Percentiles rank a stretch among this genome's conserved stretches.
Conservation (phyloP, 2,113 vertebrate species). For the Tychaedon coryphoeus region DNA sequence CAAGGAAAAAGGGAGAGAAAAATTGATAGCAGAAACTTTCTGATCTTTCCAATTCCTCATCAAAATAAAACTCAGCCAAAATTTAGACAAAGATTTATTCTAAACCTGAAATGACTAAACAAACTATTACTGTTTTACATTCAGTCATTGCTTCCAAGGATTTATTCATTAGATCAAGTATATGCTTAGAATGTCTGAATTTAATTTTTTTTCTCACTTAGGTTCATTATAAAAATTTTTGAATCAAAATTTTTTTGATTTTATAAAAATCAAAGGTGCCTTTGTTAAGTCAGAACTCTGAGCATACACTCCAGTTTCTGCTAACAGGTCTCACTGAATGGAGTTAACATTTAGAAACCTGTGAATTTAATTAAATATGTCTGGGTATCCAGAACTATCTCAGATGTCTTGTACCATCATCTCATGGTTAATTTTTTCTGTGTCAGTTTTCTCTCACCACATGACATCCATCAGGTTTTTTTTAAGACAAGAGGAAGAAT, state of each 20-base stretch:
- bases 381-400: not conserved
- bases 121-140: not conserved
- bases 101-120: not conserved
- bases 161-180: not conserved
- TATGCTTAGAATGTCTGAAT: not conserved
- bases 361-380: not conserved
- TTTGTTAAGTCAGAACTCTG: not conserved
- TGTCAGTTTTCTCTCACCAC: not conserved
- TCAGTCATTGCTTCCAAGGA: not conserved
- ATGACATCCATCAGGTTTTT: not conserved
- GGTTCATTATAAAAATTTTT: no score
- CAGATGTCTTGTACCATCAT: not conserved
- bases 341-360: not conserved
- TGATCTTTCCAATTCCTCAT: not conserved
- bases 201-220: not conserved
- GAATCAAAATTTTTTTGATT: no score
- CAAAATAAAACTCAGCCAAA: not conserved
- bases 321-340: not conserved
- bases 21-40: not conserved
- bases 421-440: not conserved
- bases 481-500: not conserved
- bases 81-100: not conserved
- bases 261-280: not conserved
- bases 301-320: rapidly evolving
- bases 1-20: not conserved